These are phyloP conservation scores for Drosophila hawaiiensis DNA, from an alignment of 2,888 invertebrate species.

Conservation along the genomic window DNA sequence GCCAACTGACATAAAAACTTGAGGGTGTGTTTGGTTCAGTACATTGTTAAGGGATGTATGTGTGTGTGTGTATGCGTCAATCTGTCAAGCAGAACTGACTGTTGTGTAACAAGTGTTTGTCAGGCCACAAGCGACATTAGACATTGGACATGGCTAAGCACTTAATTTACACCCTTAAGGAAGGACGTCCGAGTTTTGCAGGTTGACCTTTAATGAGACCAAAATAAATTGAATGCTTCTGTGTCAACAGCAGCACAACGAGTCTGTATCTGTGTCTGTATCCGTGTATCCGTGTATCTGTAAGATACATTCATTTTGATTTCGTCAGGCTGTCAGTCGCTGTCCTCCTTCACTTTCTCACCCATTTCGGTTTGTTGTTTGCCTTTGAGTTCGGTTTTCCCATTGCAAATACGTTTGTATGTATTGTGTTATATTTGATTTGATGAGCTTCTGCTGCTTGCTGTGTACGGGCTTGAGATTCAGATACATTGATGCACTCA, in stretches of 20 bases:
- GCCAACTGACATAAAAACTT: conserved; percentile 5
- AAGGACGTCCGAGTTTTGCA: conserved; percentile 43
- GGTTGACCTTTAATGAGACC: conserved; percentile 69
- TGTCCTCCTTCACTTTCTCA: conserved; percentile 20
- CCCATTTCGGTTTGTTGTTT: conserved; percentile 38
- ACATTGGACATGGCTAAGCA: conserved; percentile 83
- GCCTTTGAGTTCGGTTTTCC: conserved; percentile 54
- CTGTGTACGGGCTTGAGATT: conserved; percentile 53
- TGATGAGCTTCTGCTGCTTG: conserved; percentile 36
- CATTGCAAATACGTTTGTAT: conserved; percentile 59
- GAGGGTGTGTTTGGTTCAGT: conserved; percentile 21
- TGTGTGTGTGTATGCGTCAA: conserved; percentile 29
- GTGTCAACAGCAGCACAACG: conserved; percentile 66
- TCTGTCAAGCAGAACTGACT: conserved; percentile 23
- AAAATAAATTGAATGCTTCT: conserved; percentile 74
- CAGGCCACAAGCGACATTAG: conserved; percentile 47
- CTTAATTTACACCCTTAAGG: conserved; percentile 81
- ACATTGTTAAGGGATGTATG: conserved; percentile 15
- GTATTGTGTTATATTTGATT: conserved; percentile 70
- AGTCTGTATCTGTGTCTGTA: conserved; percentile 36
- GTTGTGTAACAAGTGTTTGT: conserved; percentile 71
- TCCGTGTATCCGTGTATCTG: conserved; percentile 39
- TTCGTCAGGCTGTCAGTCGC: conserved; percentile 35
- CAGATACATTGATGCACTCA: conserved; percentile 74
- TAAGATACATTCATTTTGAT: conserved; percentile 48